Conservation (phyloP, 2,797 vertebrate genomes). For the Falco novaeseelandiae region DNA sequence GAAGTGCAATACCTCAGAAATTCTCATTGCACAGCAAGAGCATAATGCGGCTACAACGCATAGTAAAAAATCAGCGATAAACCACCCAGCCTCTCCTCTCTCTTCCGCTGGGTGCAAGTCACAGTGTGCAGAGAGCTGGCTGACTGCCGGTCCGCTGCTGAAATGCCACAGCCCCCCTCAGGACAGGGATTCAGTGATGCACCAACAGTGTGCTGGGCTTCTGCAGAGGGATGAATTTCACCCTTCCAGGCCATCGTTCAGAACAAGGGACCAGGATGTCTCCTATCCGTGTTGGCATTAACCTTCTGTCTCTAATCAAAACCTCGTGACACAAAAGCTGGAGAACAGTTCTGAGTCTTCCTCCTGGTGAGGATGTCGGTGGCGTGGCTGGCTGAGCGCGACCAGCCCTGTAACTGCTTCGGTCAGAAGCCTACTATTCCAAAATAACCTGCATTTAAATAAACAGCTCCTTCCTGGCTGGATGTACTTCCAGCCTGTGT, state of each 20-base stretch:
- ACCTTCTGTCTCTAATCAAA: constrained; percentile 62
- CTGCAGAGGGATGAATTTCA: constrained; percentile 38
- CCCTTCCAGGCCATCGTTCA: constrained; percentile 8
- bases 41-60: not conserved
- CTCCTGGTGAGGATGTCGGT: not conserved
- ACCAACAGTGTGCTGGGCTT: not conserved
- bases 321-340: not conserved
- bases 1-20: not conserved
- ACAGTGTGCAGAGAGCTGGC: constrained; percentile 36
- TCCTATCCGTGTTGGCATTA: constrained; percentile 13
- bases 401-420: not conserved
- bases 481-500: not conserved
- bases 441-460: not conserved
- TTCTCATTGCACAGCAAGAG: not conserved
- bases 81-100: not conserved
- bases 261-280: not conserved
- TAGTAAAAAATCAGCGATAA: constrained; percentile 4
- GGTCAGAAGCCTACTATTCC: not conserved
- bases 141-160: constrained; percentile 23
- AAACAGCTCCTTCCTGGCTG: not conserved
- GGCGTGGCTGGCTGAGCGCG: not conserved
- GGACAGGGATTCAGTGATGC: not conserved
- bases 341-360: not conserved
- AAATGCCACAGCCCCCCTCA: constrained; percentile 51
- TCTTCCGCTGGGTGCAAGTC: constrained; percentile 24